Conservation (phyloP, 2,797 vertebrate genomes). For the Gastrophryne carolinensis region DNA sequence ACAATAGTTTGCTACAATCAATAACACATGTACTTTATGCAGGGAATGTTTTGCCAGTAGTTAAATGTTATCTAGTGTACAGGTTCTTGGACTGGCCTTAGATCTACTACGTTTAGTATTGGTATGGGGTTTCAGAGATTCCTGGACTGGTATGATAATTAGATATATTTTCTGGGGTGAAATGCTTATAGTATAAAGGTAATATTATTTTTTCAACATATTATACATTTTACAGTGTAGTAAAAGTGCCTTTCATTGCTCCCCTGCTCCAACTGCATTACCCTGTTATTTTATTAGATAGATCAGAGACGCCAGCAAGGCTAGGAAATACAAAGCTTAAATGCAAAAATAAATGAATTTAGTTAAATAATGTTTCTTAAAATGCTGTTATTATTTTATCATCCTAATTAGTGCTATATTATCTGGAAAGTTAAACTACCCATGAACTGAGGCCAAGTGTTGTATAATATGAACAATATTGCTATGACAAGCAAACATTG, state of each 20-base stretch:
- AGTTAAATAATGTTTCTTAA: too few relatives aligned
- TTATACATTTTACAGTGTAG: constrained; percentile 27
- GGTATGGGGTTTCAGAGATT: neutral
- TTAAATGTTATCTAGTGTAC: too few relatives aligned
- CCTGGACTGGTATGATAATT: neutral
- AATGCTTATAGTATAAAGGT: constrained; percentile 15
- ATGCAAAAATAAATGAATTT: neutral
- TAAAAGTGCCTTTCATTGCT: constrained; percentile 38
- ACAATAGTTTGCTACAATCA: too few relatives aligned
- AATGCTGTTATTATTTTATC: too few relatives aligned
- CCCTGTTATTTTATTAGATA: constrained; percentile 31
- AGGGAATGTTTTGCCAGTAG: too few relatives aligned
- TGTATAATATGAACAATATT: neutral
- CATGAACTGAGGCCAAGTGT: neutral
- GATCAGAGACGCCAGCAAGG: constrained; percentile 32
- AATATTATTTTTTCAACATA: constrained; percentile 32
- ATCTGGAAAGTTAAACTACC: neutral
- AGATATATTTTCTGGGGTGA: neutral
- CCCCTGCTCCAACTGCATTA: constrained; percentile 19
- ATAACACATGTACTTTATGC: too few relatives aligned
- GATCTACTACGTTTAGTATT: neutral
- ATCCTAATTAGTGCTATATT: neutral
- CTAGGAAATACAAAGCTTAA: constrained; percentile 23
- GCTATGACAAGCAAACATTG: too few relatives aligned
- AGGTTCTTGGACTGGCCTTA: too few relatives aligned